Conservation (phyloP, 2,888 invertebrate genomes). For the Hirtodrosophila cameraria region DNA sequence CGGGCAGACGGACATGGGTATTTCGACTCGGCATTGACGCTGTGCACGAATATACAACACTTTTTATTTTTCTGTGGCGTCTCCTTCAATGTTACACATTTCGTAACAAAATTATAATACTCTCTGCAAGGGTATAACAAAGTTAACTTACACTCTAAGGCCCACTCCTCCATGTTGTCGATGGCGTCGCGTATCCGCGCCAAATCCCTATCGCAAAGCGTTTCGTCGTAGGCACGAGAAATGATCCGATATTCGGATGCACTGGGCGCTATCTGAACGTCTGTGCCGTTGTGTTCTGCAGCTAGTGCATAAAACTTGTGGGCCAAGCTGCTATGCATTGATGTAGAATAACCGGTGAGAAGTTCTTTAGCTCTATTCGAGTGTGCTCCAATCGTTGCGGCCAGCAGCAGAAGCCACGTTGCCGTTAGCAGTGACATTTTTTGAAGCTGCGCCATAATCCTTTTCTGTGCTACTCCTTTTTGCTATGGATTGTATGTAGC, state of each 20-base stretch:
- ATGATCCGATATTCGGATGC: slow-evolving; percentile 32
- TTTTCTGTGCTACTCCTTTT: background rate
- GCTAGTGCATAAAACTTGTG: slow-evolving; percentile 74
- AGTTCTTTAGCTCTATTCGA: slow-evolving; percentile 13
- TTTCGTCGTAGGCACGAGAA: slow-evolving; percentile 42
- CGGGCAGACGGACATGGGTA: too few relatives aligned
- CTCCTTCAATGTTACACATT: too few relatives aligned
- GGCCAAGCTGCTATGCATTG: slow-evolving; percentile 73
- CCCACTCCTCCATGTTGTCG: slow-evolving; percentile 79
- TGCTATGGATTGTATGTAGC: background rate
- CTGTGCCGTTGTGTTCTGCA: slow-evolving; percentile 41
- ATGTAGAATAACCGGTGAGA: slow-evolving; percentile 55
- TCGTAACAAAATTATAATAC: too few relatives aligned
- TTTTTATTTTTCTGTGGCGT: too few relatives aligned
- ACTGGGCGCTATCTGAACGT: slow-evolving; percentile 13
- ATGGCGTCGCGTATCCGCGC: slow-evolving; percentile 68
- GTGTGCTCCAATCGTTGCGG: slow-evolving; percentile 5
- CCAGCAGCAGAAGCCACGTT: slow-evolving; percentile 38
- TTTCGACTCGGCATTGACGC: too few relatives aligned
- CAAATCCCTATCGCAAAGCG: slow-evolving; percentile 71
- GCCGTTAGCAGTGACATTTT: slow-evolving; percentile 21
- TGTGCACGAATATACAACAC: too few relatives aligned
- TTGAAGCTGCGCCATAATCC: slow-evolving; percentile 45
- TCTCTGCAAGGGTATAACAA: too few relatives aligned
- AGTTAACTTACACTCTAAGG: slow-evolving; percentile 80